Evolutionary conservation across 2,113 vertebrate genomes (phyloP), one percentile per base, ranked within the genome.

Genomic region (Hippocampus barbouri): DNA sequence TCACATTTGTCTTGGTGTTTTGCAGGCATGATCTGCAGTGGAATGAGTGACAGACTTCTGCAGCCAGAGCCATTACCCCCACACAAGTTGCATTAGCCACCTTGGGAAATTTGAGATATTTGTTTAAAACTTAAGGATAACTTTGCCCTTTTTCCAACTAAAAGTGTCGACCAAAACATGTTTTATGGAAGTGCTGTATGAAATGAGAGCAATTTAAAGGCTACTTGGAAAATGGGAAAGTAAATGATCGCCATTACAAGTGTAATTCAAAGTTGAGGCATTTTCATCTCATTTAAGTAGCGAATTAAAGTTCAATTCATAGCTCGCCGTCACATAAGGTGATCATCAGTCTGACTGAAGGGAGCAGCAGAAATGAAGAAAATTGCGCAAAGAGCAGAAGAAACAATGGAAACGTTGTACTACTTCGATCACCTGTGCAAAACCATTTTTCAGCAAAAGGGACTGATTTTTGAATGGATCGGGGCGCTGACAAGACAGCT

Each of bases 401-500:
- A 85, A 85, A 88, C 85, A 90, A 85, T 78, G 83, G 78, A 75
- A 80, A 87, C 80, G 11, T 83, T 90, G 81, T 87, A 56, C 78
- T 78, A 66, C 75, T 80, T 43, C 8, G 12, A 43, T 66, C 49
- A 71, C 78, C 41, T 70, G 72, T 59, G 75, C 72, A 87, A 88
- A 86, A 87, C 83, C 68, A 83, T 60, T 53, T 59, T 47, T 81
- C 76, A 79, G 78, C 73, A 66, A 64, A 68, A 61, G 63, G 62
- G 66, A 66, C 71, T 47, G 85, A 84, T 80, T 86, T 85, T 89
- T 66, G 80, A 82, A 68, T 45, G 62, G 66, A 68, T 80, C 72
- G 41, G 60, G 69, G 60, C 54, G 23, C 51, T 70, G 60, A 20
- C 27, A 25, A 45, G 59, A 72, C 23, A 25, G 27, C 51, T 41